Conservation (phyloP, 1,140 invertebrate species). For the Lepeophtheirus salmonis region DNA sequence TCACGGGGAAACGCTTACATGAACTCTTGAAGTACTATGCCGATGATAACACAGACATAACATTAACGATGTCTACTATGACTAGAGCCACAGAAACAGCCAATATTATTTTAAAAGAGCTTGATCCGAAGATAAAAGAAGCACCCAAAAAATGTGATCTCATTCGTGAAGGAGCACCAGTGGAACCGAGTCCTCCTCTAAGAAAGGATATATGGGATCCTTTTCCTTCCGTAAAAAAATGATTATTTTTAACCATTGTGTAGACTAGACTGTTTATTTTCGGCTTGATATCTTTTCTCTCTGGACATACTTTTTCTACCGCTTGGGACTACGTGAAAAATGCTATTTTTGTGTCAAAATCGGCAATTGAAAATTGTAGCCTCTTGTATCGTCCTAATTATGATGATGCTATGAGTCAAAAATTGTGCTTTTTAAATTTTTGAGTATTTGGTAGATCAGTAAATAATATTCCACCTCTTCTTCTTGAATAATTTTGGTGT, state of each 20-base stretch:
- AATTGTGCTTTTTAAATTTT: no score
- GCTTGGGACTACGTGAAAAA: no score
- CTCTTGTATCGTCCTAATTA: no score
- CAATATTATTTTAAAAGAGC: slow-evolving; percentile 48
- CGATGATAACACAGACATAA: background rate
- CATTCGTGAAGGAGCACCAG: slow-evolving; percentile 76
- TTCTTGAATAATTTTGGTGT: no score
- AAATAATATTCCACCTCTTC: no score
- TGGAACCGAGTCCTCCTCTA: slow-evolving; percentile 59
- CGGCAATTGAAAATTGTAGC: no score
- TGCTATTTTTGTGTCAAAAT: no score
- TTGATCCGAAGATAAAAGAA: slow-evolving; percentile 24
- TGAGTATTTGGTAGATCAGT: no score
- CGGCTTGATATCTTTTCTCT: no score
- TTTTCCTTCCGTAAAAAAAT: background rate
- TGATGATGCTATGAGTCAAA: no score
- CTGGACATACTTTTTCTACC: no score
- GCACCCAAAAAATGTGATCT: slow-evolving; percentile 42
- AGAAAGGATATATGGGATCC: slow-evolving; percentile 6
- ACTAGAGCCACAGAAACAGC: slow-evolving; percentile 76
- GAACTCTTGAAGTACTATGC: background rate
- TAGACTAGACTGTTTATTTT: background rate
- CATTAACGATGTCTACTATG: slow-evolving; percentile 36
- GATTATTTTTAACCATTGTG: background rate
- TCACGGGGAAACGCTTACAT: slow-evolving; percentile 50